These are phyloP conservation scores for Aplysia californica DNA, from an alignment of 1,140 invertebrate genomes.

Conservation along the genomic window DNA sequence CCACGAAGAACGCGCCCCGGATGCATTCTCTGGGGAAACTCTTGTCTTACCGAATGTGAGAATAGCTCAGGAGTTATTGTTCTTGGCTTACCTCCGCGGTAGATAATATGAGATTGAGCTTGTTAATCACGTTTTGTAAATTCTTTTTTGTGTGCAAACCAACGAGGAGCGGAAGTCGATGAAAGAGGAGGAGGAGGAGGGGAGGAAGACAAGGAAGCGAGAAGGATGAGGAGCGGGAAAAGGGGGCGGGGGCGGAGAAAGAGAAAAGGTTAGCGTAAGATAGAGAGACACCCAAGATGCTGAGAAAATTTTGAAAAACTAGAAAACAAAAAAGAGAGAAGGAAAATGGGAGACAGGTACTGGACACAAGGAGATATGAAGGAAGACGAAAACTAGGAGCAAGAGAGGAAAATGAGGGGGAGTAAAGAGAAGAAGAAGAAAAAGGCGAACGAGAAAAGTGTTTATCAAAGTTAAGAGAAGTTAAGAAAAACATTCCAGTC, in stretches of 20 bases:
- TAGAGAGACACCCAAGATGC: background rate
- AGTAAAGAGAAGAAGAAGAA: background rate
- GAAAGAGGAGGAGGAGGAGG: background rate
- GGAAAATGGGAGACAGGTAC: background rate
- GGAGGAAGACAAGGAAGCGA: no score
- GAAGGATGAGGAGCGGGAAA: no score
- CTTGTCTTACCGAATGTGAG: no score
- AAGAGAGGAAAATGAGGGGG: background rate
- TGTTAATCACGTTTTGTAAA: no score
- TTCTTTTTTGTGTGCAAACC: no score
- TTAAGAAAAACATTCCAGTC: no score
- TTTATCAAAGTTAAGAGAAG: background rate
- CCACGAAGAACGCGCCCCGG: no score
- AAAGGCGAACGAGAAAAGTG: background rate
- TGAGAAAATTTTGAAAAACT: background rate
- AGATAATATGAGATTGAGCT: no score
- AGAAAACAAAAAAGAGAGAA: background rate
- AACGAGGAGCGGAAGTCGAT: no score
- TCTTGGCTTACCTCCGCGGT: no score
- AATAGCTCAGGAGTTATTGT: no score
- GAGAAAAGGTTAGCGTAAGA: background rate
- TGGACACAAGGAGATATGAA: background rate
- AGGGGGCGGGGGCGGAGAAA: conserved; percentile 2
- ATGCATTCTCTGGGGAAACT: no score
- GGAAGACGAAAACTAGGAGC: background rate